A percentile compares a stretch with the other conserved stretches of the same genome.
phyloP scores from a whole-genome alignment of 2,888 invertebrate genomes.

The Lymantria monacha region DNA sequence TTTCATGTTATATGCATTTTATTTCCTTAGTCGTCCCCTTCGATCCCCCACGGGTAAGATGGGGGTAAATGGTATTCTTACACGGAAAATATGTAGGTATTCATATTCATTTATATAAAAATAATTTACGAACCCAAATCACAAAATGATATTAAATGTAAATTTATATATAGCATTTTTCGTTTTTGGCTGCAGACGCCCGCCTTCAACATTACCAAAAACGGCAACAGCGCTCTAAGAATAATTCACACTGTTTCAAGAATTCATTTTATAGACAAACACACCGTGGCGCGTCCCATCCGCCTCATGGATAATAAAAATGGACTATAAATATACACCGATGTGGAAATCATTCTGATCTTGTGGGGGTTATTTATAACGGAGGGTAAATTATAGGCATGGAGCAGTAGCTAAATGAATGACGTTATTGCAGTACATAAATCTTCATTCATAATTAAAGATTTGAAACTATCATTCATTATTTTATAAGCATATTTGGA shows the following conservation, averaged over 20 bases:
- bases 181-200: neutral
- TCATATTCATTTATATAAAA: no score
- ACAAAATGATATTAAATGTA: no score
- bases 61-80: no score
- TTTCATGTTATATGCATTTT: no score
- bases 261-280: constrained; percentile 19
- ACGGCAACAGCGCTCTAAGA: neutral
- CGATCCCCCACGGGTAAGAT: no score
- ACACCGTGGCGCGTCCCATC: constrained; percentile 6
- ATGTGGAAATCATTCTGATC: constrained; percentile 36
- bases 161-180: neutral
- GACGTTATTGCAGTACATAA: neutral
- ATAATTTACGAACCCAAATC: no score
- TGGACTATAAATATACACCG: constrained; percentile 41
- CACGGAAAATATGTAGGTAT: no score
- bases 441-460: no score
- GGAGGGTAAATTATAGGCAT: constrained; percentile 5
- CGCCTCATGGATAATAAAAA: constrained; percentile 38
- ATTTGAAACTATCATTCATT: no score
- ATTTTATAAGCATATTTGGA: no score
- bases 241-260: constrained; percentile 14
- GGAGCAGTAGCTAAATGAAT: neutral
- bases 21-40: no score
- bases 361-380: constrained; percentile 28
- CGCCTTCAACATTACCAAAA: neutral